These are phyloP conservation scores for Orientallactaga bullata DNA, from an alignment of 2,113 vertebrate species.

Conservation along the genomic window DNA sequence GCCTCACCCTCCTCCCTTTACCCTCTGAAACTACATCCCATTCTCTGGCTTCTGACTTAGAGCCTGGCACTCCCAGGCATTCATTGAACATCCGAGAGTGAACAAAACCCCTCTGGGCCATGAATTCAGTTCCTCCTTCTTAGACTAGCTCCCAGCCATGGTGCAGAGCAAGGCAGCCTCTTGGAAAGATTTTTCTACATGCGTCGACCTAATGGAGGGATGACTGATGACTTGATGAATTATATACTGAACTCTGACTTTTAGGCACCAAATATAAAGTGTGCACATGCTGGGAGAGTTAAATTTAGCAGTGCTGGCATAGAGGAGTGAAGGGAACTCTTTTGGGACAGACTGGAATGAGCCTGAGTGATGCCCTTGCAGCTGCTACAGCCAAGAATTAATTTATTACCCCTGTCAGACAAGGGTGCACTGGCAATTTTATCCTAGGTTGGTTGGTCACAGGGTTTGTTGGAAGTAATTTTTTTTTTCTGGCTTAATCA, in stretches of 20 bases:
- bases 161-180: neutral
- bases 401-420: slow-evolving; percentile 31
- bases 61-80: neutral
- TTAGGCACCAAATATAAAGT: slow-evolving; percentile 70
- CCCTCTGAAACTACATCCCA: neutral
- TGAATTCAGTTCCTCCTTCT: neutral
- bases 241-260: slow-evolving; percentile 46
- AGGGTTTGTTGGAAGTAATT: neutral
- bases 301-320: neutral
- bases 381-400: neutral
- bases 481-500: slow-evolving; percentile 46
- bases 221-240: slow-evolving; percentile 41
- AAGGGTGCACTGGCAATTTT: slow-evolving; percentile 15
- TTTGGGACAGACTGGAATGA: slow-evolving; percentile 66
- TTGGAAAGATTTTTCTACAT: slow-evolving; percentile 10
- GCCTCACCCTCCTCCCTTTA: neutral
- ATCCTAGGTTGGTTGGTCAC: neutral
- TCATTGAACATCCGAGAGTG: neutral
- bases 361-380: slow-evolving; percentile 54
- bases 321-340: neutral
- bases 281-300: slow-evolving; percentile 17
- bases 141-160: neutral
- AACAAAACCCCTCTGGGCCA: neutral
- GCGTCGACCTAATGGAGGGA: neutral
- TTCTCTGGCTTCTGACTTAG: neutral